phyloP scores from a whole-genome alignment of 2,888 invertebrate species.

The Rhagium mordax region DNA sequence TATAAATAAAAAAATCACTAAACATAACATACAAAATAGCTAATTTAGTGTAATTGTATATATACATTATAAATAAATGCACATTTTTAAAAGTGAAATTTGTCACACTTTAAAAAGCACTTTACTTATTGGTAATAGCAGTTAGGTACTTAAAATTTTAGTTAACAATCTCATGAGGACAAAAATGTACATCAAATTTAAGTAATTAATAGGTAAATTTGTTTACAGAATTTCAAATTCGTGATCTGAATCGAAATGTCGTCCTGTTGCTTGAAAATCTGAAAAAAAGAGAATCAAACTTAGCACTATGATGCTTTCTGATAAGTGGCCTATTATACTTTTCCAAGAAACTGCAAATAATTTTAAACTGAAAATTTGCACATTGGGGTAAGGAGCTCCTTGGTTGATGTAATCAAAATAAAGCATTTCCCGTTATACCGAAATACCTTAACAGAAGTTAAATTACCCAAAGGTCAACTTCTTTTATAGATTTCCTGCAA shows the following conservation, averaged over 20 bases:
- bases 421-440: no score
- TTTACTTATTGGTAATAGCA: slow-evolving; percentile 18
- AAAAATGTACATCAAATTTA: slow-evolving; percentile 11
- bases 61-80: slow-evolving; percentile 37
- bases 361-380: no score
- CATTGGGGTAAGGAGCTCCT: no score
- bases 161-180: slow-evolving; percentile 1
- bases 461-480: no score
- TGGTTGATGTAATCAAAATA: no score
- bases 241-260: slow-evolving; percentile 83
- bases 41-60: slow-evolving; percentile 12
- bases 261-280: slow-evolving; percentile 77
- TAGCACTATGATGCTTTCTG: no score
- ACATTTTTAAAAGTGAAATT: slow-evolving; percentile 14
- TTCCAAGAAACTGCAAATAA: no score
- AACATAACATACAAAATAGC: slow-evolving; percentile 29
- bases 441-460: no score
- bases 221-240: slow-evolving; percentile 85
- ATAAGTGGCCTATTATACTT: no score
- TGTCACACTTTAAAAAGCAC: slow-evolving; percentile 30
- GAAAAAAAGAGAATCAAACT: slow-evolving; percentile 55
- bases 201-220: slow-evolving; percentile 9
- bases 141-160: slow-evolving; percentile 22
- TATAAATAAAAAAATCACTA: slow-evolving; percentile 29
- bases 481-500: no score